phyloP scores from a whole-genome alignment of 2,888 invertebrate genomes.

The Strigamia crassipes region DNA sequence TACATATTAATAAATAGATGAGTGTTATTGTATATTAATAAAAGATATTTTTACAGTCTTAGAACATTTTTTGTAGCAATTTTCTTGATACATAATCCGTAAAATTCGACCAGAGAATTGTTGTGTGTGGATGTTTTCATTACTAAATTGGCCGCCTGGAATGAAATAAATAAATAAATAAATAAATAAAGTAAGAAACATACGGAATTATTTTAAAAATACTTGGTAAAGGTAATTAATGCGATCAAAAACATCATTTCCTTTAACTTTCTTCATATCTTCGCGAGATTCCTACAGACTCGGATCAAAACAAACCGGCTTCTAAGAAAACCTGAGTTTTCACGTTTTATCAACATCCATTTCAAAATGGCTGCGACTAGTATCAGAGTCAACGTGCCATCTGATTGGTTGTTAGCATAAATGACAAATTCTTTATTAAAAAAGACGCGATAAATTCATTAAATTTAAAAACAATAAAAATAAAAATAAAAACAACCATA shows the following conservation, averaged over 20 bases:
- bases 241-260: neutral
- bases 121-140: neutral
- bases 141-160: neutral
- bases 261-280: neutral
- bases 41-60: conserved; percentile 1
- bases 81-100: neutral
- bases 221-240: conserved; percentile 32
- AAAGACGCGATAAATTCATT: too few species aligned
- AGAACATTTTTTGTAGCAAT: conserved; percentile 34
- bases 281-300: neutral
- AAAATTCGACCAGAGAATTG: neutral
- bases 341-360: neutral
- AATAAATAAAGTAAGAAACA: neutral
- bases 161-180: neutral
- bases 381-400: too few species aligned
- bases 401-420: too few species aligned
- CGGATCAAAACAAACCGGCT: neutral
- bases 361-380: neutral
- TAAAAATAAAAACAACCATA: too few species aligned
- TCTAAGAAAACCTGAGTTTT: neutral
- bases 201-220: neutral
- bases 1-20: neutral
- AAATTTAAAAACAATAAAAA: too few species aligned
- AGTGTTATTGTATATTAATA: too few species aligned
- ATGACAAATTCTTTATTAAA: too few species aligned